phyloP scores from a whole-genome alignment of 1,140 invertebrate species.

The Maconellicoccus hirsutus region DNA sequence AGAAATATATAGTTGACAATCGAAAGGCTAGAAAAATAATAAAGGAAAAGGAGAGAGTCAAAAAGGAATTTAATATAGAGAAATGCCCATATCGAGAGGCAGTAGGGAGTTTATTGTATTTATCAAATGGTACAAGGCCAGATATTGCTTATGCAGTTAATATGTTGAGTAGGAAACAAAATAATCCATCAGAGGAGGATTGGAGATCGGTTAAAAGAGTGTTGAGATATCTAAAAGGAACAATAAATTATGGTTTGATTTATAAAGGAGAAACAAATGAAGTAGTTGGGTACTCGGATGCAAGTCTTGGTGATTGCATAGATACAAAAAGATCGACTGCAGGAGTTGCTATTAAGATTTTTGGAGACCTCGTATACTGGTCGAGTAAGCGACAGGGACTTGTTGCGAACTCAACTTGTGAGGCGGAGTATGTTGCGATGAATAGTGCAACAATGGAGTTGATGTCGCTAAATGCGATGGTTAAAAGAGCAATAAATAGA shows the following conservation, averaged over 20 bases:
- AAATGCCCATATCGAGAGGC: conserved; percentile 30
- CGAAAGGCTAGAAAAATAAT: conserved; percentile 32
- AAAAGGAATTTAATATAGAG: conserved; percentile 10
- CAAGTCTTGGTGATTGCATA: conserved; percentile 32
- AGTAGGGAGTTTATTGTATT: conserved; percentile 34
- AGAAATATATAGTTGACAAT: too few relatives aligned
- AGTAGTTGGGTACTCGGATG: conserved; percentile 28
- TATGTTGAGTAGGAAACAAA: conserved; percentile 31
- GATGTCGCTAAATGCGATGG: neutral
- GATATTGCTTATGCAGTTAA: conserved; percentile 35
- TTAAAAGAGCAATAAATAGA: neutral
- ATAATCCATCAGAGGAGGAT: conserved; percentile 27
- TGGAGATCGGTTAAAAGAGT: conserved; percentile 31
- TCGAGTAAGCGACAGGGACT: conserved; percentile 40
- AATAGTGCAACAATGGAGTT: neutral
- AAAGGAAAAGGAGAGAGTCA: conserved; percentile 33
- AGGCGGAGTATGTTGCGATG: neutral
- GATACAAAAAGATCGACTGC: conserved; percentile 32
- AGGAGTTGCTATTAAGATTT: conserved; percentile 33
- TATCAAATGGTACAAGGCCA: conserved; percentile 33
- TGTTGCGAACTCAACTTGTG: conserved; percentile 31
- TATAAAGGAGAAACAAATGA: conserved; percentile 22
- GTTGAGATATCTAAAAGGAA: conserved; percentile 30
- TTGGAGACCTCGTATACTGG: conserved; percentile 38
- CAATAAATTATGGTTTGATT: conserved; percentile 27